Base-by-base conservation (phyloP, 2,888 invertebrate genomes). In the Philonicus albiceps region DNA sequence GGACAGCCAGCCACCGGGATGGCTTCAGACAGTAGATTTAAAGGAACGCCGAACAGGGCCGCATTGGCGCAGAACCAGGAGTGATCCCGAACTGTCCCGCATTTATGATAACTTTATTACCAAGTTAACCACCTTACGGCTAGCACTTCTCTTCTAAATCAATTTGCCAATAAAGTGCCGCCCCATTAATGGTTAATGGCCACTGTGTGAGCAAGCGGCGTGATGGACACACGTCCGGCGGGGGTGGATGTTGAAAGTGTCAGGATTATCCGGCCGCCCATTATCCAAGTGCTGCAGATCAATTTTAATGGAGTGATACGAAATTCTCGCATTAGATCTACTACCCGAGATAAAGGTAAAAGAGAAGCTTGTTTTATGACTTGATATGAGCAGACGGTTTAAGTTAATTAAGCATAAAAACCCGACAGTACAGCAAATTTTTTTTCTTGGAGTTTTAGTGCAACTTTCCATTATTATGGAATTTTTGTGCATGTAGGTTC, bases 21-120 rank as follows among this genome's bases (percentile, higher is more conserved):
- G 72, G 72, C 84, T 34, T 84, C 31, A 16, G 34, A 30, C 16
- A 55, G 8, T 3, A 13, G 55, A 27, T 81, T 53, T 84, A 55
- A 37, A 76, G 34, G 30, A 76, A 27, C 76, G 11, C 34, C 75
- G 40, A 75, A 19, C 75, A 37, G 31, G 8, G 37, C 6, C n/a
- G 40, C 34, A 16, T 43, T 22, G 40, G 22, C 40, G 2, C 22
- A 22, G 64, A 4, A n/a, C 49, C 64, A 27, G 64, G 64, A 7
- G 40, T 13, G n/a, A 40, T 8, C 6, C 76, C 40, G 37, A n/a
- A 37, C 76, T 76, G 76, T 76, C 22, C 76, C 34, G 19, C 76
- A 76, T 22, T 76, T 76, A 76, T 76, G 76, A 76, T 76, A 76
- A 76, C 76, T 76, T 76, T 76, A 76, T 76, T 76, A 76, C 40